Evolutionary conservation across 2,797 vertebrate species (phyloP), one percentile per base, ranked within the genome.

Genomic region (Spea hammondii): DNA sequence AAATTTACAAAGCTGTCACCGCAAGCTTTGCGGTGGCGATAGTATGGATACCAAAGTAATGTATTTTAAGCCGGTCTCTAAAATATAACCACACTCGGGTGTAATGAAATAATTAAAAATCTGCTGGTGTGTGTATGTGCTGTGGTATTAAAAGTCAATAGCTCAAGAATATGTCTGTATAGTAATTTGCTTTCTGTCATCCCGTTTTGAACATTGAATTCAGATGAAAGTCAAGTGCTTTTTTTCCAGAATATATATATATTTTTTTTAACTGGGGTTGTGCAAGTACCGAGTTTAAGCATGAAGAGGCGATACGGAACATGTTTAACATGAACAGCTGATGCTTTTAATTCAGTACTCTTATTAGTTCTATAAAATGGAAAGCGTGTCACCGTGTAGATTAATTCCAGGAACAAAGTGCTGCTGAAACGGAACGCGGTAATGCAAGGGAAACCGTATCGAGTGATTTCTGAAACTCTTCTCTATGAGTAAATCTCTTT

Each of bases 341-440:
- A 65, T 17, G 13, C 47, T 7, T 9, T 50, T 45, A 50, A 51
- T 6, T 32, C 3, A 32, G 60, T 46, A 8, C 59, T n/a, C 73
- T 65, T 76, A 57, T 59, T 68, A 76, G 65, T 14, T 46, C 13
- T 76, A 76, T 48, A 51, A 68, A 68, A 45, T 3, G 14, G 45
- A 67, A 17, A 10, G 6, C 3, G 32, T 32, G 32, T 32, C 32
- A 32, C 32, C 32, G 32, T 32, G 32, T 32, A 32, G 32, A 32
- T 32, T 32, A 32, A 32, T 32, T 32, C 32, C 32, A 32, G 32
- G 32, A 32, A 32, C 32, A 32, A 32, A 32, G 32, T 32, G 32
- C 32, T 32, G 32, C 32, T 32, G 32, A 32, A 32, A 32, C 32
- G 32, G 32, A 32, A 32, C 32, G 32, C 32, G 32, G 32, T 3